Base-by-base conservation (phyloP, 2,888 invertebrate genomes). In the Timema podura region DNA sequence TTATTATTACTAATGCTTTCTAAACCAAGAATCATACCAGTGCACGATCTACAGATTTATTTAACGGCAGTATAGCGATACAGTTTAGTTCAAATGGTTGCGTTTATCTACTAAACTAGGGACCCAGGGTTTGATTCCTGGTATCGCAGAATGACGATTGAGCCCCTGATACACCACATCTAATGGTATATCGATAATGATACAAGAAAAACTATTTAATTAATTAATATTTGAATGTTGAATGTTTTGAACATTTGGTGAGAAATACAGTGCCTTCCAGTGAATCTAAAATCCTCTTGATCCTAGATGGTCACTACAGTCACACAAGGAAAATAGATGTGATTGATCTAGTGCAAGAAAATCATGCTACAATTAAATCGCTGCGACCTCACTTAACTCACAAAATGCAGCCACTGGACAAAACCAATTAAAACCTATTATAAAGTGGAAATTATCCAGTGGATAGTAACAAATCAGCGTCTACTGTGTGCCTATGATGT, bases 171-270 rank as follows among this genome's bases (percentile, higher is more conserved):
- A n/a, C n/a, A n/a, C n/a, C n/a, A n/a, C n/a, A n/a, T n/a, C n/a
- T n/a, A n/a, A n/a, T n/a, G n/a, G n/a, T n/a, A n/a, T n/a, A n/a
- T n/a, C n/a, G n/a, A n/a, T n/a, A n/a, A n/a, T n/a, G n/a, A n/a
- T n/a, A n/a, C n/a, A n/a, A n/a, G n/a, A n/a, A n/a, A n/a, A n/a
- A n/a, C n/a, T n/a, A n/a, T n/a, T n/a, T n/a, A n/a, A n/a, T n/a
- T n/a, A n/a, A n/a, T n/a, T n/a, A n/a, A n/a, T n/a, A n/a, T n/a
- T n/a, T n/a, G n/a, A n/a, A n/a, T n/a, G n/a, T n/a, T n/a, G n/a
- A n/a, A n/a, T n/a, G n/a, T 30, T 61, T 61, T 45, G 45, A 61
- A 45, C 61, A 61, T 61, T 61, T 61, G 30, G 7, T 61, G 30
- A 45, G 44, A 61, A 16, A 30, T 16, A 16, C 16, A 30, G 16